Conservation (phyloP, 1,140 invertebrate genomes). For the Chrysopa pallens region DNA sequence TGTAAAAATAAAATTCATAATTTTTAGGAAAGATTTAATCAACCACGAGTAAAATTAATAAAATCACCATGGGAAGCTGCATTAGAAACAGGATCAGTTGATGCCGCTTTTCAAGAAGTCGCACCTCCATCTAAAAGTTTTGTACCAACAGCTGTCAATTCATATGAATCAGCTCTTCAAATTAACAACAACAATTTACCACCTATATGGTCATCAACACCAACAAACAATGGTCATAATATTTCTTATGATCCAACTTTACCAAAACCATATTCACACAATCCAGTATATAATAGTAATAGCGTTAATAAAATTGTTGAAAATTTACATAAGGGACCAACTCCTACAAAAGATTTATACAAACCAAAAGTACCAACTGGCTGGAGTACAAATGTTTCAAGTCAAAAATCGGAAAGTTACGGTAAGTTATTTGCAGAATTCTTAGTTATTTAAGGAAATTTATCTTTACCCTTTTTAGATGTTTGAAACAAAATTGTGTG, state of each 20-base stretch:
- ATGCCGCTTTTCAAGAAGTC: slow-evolving; percentile 40
- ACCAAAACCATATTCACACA: slow-evolving; percentile 16
- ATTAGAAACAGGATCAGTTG: slow-evolving; percentile 46
- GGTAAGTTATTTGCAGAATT: too few relatives aligned
- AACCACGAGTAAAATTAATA: slow-evolving; percentile 36
- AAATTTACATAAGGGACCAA: slow-evolving; percentile 18
- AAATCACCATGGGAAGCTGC: slow-evolving; percentile 60
- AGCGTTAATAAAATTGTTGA: slow-evolving; percentile 22
- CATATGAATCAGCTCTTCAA: slow-evolving; percentile 18
- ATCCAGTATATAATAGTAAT: slow-evolving; percentile 20
- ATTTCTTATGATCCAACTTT: not conserved
- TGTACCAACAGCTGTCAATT: slow-evolving; percentile 18
- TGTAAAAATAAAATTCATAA: slow-evolving; percentile 2
- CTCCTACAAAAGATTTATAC: slow-evolving; percentile 21
- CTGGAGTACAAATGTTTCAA: slow-evolving; percentile 23
- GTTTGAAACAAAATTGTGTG: too few relatives aligned
- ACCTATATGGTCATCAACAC: slow-evolving; percentile 10
- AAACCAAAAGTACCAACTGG: slow-evolving; percentile 30
- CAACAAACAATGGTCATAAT: not conserved
- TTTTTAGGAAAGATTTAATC: slow-evolving; percentile 33
- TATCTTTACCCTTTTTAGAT: too few relatives aligned
- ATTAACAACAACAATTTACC: slow-evolving; percentile 10
- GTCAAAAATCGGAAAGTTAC: slow-evolving; percentile 11
- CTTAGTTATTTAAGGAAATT: too few relatives aligned
- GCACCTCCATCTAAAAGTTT: slow-evolving; percentile 15